Conservation (phyloP, 2,797 vertebrate species). For the Rhinella marina region DNA sequence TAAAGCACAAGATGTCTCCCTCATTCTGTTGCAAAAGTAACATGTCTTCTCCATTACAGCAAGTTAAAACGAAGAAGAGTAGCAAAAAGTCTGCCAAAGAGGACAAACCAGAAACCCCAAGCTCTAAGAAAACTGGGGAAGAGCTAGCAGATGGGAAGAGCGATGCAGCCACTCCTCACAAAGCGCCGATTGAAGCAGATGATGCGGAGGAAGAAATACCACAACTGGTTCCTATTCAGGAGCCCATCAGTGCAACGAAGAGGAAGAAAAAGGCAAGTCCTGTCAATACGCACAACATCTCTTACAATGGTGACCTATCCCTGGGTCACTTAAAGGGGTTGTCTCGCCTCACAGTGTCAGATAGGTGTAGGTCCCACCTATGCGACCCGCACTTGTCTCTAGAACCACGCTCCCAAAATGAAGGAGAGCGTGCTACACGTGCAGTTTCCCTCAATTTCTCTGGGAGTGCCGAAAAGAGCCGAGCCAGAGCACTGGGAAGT, state of each 20-base stretch:
- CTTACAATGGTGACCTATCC: no score
- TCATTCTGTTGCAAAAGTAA: background rate
- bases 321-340: no score
- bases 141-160: background rate
- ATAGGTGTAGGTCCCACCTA: no score
- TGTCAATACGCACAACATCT: background rate
- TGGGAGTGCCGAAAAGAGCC: no score
- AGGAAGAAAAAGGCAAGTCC: background rate
- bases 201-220: conserved; percentile 71
- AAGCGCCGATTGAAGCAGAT: conserved; percentile 10
- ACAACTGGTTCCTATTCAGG: conserved; percentile 71
- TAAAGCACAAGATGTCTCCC: background rate
- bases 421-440: no score
- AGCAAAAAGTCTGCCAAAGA: background rate
- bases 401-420: no score
- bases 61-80: conserved; percentile 40
- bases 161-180: background rate
- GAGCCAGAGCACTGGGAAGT: no score
- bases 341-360: no score
- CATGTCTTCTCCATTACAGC: background rate
- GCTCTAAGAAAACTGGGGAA: background rate
- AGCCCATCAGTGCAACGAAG: conserved; percentile 60
- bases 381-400: no score
- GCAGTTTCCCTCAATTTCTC: no score
- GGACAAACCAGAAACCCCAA: background rate